Evolutionary conservation across 2,113 vertebrate species (phyloP).

Genomic region (Stegostoma tigrinum): DNA sequence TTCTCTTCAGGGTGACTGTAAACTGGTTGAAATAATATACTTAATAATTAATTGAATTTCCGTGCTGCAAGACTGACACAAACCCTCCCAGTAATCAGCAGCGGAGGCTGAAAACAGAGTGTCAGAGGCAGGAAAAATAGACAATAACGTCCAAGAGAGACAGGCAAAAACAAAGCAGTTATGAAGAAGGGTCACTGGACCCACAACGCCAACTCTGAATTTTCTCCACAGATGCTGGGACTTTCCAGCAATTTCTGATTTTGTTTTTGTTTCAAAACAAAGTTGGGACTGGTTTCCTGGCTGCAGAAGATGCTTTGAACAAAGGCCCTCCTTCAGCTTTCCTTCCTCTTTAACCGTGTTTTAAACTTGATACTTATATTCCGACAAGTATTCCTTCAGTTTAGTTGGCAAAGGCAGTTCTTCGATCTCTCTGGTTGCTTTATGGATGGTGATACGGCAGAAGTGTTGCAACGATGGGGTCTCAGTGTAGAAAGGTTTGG

Average conservation of each 20-base stretch:
- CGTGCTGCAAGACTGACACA: neutral
- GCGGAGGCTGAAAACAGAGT: neutral
- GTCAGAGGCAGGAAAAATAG: neutral
- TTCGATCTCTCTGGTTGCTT: slow-evolving; percentile 64
- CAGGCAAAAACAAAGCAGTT: neutral
- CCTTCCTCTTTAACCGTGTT: neutral
- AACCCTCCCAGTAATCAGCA: neutral
- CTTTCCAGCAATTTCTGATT: no score
- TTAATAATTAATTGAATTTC: neutral
- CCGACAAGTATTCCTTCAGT: slow-evolving; percentile 85
- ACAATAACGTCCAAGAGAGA: neutral
- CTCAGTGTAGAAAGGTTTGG: slow-evolving; percentile 73
- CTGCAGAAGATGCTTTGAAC: neutral
- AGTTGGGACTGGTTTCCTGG: neutral
- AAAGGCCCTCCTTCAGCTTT: neutral
- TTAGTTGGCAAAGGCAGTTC: slow-evolving; percentile 82
- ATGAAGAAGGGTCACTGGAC: no score
- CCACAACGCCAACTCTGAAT: no score
- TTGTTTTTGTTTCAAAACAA: neutral
- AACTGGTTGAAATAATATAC: neutral
- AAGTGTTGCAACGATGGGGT: slow-evolving; percentile 78
- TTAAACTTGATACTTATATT: slow-evolving; percentile 86
- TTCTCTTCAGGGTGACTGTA: neutral
- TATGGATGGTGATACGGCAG: slow-evolving; percentile 83
- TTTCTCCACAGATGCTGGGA: no score